A percentile compares a stretch with the other conserved stretches of the same genome.
These are phyloP conservation scores for Campoplex nolae DNA, from an alignment of 2,888 invertebrate species.

Conservation along the genomic window DNA sequence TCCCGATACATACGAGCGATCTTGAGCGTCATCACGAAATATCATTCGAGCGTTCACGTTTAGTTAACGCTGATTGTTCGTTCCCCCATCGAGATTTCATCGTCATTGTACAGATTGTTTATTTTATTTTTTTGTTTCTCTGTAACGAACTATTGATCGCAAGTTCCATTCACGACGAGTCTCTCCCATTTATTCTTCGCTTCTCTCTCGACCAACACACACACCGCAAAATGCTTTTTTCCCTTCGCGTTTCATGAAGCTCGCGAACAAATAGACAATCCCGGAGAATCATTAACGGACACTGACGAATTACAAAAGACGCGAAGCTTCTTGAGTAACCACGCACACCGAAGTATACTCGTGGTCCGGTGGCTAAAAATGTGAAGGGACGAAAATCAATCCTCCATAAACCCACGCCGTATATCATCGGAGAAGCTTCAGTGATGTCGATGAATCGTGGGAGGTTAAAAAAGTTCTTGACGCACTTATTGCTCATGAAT, in stretches of 20 bases:
- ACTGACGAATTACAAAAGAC: slow-evolving; percentile 81
- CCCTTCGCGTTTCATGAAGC: slow-evolving; percentile 31
- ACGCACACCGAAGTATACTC: background rate
- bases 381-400: slow-evolving; percentile 36
- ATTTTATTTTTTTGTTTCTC: slow-evolving; percentile 80
- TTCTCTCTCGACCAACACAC: background rate
- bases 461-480: slow-evolving; percentile 5
- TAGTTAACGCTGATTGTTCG: slow-evolving; percentile 65
- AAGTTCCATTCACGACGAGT: slow-evolving; percentile 75
- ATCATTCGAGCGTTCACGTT: slow-evolving; percentile 26
- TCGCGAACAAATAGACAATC: slow-evolving; percentile 34
- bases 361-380: slow-evolving; percentile 11
- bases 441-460: slow-evolving; percentile 29
- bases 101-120: slow-evolving; percentile 76
- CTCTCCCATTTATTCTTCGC: background rate
- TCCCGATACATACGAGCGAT: slow-evolving; percentile 11
- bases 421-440: slow-evolving; percentile 19
- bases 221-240: background rate
- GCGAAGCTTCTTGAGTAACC: background rate
- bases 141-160: slow-evolving; percentile 83
- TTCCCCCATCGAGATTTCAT: slow-evolving; percentile 52
- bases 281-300: slow-evolving; percentile 79
- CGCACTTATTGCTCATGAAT: background rate
- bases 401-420: slow-evolving; percentile 50
- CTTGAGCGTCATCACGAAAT: slow-evolving; percentile 56